Evolutionary conservation across 2,113 vertebrate species (phyloP), one percentile per base, ranked within the genome.

Genomic region (Macrotis lagotis): DNA sequence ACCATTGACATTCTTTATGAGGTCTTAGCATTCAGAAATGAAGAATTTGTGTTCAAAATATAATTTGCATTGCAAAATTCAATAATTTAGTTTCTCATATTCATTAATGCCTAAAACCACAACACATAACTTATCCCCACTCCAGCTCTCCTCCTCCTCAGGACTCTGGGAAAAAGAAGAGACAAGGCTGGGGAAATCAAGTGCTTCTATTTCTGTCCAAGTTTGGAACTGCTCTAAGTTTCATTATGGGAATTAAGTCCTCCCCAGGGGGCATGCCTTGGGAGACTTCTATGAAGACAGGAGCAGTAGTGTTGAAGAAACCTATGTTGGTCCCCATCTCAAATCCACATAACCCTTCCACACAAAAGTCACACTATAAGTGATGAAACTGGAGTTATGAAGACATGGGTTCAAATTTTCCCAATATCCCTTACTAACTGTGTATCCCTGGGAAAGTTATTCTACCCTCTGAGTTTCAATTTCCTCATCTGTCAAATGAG

Each of bases 31-130:
- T 98, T 98, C 98, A 98, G 98, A 98, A 98, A 98, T 99, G 98
- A 99, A 98, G 98, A 98, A 98, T 99, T 98, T 98, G 98, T 98
- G 97, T 98, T 98, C 98, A 97, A 98, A 98, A 98, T 98, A 98
- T 97, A 98, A 98, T 99, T 98, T 98, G 98, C 98, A 99, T 98
- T 98, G 98, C 98, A 98, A 98, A 99, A 98, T 97, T 97, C 98
- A 98, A 98, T 98, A 98, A 98, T 98, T 98, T 98, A 98, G 98
- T 98, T 98, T 98, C 98, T 98, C 98, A 97, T 98, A 98, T 98
- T 98, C 98, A 98, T 99, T 98, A 98, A 98, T 98, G 98, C 98
- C 97, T 98, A 97, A 98, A 98, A 98, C 98, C 96, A 98, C 98
- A 98, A 97, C 98, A 98, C 98, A 99, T 98, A 98, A 98, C 97